These are phyloP conservation scores for Acleris holmiana DNA, from an alignment of 2,888 invertebrate genomes.

Conservation along the genomic window DNA sequence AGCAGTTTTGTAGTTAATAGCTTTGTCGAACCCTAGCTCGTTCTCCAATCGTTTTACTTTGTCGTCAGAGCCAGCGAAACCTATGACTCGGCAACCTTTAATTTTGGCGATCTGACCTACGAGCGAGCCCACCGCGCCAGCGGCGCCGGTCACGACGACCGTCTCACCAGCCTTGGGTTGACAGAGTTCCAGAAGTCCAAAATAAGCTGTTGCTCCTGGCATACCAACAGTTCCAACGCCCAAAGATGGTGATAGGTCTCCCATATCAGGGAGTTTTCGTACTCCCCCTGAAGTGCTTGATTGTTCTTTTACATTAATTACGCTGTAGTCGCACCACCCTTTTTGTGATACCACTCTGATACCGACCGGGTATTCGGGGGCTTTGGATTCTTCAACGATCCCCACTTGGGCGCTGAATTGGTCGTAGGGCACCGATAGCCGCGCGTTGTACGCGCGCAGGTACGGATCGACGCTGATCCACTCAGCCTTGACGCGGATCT, in stretches of 20 bases:
- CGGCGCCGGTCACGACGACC: constrained; percentile 88
- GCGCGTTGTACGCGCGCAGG: constrained; percentile 47
- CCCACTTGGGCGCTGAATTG: constrained; percentile 58
- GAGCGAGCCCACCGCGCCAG: constrained; percentile 89
- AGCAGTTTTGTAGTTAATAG: constrained; percentile 89
- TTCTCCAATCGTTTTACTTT: constrained; percentile 88
- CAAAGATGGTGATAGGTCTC: constrained; percentile 78
- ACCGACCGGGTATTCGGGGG: constrained; percentile 85
- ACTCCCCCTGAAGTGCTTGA: constrained; percentile 42
- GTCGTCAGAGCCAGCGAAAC: constrained; percentile 88
- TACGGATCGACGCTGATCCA: constrained; percentile 62
- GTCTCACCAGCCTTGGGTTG: constrained; percentile 88
- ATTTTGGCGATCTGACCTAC: constrained; percentile 91
- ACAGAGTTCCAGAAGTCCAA: constrained; percentile 88
- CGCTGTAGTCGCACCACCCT: constrained; percentile 87
- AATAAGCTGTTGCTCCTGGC: constrained; percentile 89
- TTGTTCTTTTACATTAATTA: constrained; percentile 41
- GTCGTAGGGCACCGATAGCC: constrained; percentile 51
- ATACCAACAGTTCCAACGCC: constrained; percentile 86
- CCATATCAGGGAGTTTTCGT: constrained; percentile 80
- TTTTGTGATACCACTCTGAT: constrained; percentile 83
- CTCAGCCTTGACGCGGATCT: constrained; percentile 55
- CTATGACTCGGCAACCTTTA: constrained; percentile 86
- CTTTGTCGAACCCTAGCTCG: constrained; percentile 87
- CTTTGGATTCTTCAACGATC: constrained; percentile 85